Conservation (phyloP, 2,797 vertebrate species). For the Silurus lanzhouensis region DNA sequence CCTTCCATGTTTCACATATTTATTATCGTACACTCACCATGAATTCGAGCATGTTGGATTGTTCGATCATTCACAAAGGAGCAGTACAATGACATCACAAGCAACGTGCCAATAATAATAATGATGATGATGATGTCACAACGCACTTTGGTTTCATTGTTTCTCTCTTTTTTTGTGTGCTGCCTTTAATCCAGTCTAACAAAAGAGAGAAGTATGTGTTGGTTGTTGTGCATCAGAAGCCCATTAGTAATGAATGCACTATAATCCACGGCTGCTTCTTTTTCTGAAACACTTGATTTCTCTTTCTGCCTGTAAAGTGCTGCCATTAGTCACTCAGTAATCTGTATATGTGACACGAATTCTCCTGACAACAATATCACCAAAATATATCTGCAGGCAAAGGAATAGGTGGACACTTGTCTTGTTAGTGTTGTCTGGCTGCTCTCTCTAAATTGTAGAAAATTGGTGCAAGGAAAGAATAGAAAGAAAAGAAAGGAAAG, state of each 20-base stretch:
- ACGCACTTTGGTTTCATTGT: not conserved
- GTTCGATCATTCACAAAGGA: not conserved
- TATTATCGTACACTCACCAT: not conserved
- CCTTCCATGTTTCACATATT: not conserved
- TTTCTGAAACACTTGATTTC: not conserved
- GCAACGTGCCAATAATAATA: not conserved
- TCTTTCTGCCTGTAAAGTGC: not conserved
- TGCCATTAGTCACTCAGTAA: not conserved
- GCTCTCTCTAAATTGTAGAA: not conserved
- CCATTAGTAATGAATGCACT: not conserved
- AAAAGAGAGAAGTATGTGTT: not conserved
- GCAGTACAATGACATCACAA: not conserved
- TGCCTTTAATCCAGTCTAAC: not conserved
- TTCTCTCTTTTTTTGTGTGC: not conserved
- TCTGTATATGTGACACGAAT: not conserved
- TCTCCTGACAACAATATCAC: not conserved
- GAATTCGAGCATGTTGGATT: not conserved
- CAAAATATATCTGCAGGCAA: not conserved
- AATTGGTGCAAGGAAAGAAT: not conserved
- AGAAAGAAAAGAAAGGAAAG: not conserved
- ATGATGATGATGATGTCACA: not conserved
- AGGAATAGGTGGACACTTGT: not conserved
- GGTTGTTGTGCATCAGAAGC: not conserved
- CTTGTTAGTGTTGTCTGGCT: not conserved
- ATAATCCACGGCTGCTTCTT: not conserved